phyloP scores from a whole-genome alignment of 2,797 vertebrate species.

The Telmatherina bonti region DNA sequence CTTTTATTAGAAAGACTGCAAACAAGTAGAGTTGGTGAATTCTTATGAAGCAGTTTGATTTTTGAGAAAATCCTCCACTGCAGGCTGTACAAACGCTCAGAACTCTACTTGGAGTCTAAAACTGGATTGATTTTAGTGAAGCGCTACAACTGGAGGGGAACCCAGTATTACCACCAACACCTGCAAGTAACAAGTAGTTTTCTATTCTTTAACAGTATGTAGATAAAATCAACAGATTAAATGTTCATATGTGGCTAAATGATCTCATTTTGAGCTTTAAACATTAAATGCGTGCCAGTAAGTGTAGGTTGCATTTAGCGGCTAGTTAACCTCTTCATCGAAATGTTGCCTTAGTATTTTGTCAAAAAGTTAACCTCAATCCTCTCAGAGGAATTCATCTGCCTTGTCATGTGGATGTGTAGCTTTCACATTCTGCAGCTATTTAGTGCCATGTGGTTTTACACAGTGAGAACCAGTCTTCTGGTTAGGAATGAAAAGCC shows the following conservation, averaged over 20 bases:
- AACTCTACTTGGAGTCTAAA: background rate
- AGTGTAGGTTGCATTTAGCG: background rate
- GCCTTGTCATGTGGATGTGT: background rate
- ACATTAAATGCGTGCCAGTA: background rate
- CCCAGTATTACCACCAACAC: background rate
- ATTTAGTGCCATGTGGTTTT: background rate
- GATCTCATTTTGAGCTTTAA: background rate
- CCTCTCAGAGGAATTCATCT: background rate
- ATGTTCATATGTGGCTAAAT: background rate
- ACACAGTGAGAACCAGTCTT: background rate
- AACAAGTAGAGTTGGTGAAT: background rate
- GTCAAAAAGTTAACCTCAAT: background rate
- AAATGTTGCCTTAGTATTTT: background rate
- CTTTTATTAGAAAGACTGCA: background rate
- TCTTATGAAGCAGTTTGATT: background rate
- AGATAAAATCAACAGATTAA: background rate
- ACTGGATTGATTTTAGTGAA: background rate
- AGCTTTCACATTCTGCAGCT: background rate
- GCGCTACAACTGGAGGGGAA: background rate
- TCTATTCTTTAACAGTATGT: background rate
- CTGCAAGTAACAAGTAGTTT: background rate
- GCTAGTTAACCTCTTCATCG: background rate
- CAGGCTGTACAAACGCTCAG: background rate
- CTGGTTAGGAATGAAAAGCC: background rate
- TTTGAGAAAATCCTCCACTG: background rate